Evolutionary conservation across 1,140 invertebrate species (phyloP), one percentile per base, ranked within the genome.

Genomic region (Drosophila varians): DNA sequence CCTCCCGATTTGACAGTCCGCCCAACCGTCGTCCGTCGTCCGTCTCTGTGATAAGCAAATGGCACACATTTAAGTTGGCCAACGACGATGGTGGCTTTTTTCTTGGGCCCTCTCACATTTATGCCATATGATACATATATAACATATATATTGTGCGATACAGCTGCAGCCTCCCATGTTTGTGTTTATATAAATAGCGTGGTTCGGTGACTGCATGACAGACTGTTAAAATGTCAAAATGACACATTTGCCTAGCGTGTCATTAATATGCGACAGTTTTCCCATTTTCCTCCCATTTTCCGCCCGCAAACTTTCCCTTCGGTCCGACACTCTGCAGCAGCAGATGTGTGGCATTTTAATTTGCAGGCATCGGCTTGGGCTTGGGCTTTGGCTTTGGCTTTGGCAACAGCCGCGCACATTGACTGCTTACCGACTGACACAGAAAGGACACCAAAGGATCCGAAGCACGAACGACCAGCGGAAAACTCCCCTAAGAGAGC

Each of bases 221-320:
- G 82, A 87, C 82, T 87, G 82, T 87, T 87, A 82, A 87, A 87
- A 87, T 82, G 82, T 87, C 82, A 87, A 87, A 86, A 87, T 87
- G 82, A 87, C 82, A 87, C 77, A 87, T 87, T 87, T 87, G 82
- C 82, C 82, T 87, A 87, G 83, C 77, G 77, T 87, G 83, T 87
- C 82, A 86, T 86, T 86, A 86, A 86, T 86, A 87, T 87, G 82
- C 82, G 73, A 87, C 82, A 87, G 80, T 64, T 69, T 73, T 4
- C 18, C 28, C 28, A 16, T 31, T 26, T 45, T n/a, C 51, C 23
- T 21, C 19, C 34, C n/a, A 16, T 31, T 28, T 12, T n/a, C 12
- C 8, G 11, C 38, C 14, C 14, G 28, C 28, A 31, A 31, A 38
- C 14, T 18, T 42, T 48, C 54, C 34, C 28, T 3, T 31, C 51